Base-by-base conservation (phyloP, 1,140 invertebrate genomes). In the Chionoecetes opilio region DNA sequence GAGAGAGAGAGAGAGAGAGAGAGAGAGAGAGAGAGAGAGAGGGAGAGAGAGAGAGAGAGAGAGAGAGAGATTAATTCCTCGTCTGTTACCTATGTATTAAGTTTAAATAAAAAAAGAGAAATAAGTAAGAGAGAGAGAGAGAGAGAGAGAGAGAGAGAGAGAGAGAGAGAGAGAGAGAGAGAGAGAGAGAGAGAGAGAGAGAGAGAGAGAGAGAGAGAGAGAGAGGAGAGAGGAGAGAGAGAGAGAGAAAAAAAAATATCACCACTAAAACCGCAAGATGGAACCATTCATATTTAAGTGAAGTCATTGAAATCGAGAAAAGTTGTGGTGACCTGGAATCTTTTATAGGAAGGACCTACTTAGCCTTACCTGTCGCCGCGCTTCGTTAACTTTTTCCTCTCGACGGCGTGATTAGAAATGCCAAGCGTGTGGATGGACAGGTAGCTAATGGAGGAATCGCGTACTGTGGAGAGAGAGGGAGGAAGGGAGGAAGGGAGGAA, bases 141-240 rank as follows among this genome's bases (percentile, higher is more conserved):
- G 63, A 75, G 63, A 75, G 63, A 75, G 63, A 75, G 63, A 75
- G 63, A 75, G 63, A 75, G 63, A 75, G 63, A 75, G 63, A 75
- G 63, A 75, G 63, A 75, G 63, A 75, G 63, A 75, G 63, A 75
- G 63, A 75, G 63, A 75, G 63, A 75, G 63, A 75, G 63, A 75
- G 63, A 75, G 63, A 75, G 63, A 75, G 63, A 75, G 11, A 46
- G 41, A 46, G 41, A 46, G 41, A 46, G 41, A 46, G 41, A 46
- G 41, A 46, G 41, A 46, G 41, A 46, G 41, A 46, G 41, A 46
- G 41, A 46, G 41, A 46, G 41, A 46, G 41, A 46, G 41, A 46
- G 41, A 46, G 41, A 46, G 41, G 14, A 14, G 14, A 14, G 14
- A 14, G 14, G 41, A 46, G 41, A 46, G 41, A 46, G 41, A 46